Percentiles rank a stretch among this genome's conserved stretches.
phyloP scores from a whole-genome alignment of 2,113 vertebrate genomes.

The Gadus chalcogrammus region DNA sequence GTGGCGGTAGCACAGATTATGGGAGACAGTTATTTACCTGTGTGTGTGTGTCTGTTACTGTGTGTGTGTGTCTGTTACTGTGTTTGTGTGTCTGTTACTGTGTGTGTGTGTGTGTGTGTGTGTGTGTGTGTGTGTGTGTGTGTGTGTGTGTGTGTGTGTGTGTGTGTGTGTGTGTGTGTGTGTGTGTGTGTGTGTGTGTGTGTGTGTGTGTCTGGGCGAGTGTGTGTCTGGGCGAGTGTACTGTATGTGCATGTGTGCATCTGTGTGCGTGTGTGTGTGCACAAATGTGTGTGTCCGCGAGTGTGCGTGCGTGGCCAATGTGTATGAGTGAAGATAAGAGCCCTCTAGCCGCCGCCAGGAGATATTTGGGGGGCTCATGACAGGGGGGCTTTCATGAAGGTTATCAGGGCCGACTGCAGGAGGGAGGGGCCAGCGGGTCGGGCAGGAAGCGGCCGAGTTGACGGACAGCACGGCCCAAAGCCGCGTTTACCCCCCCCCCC shows the following conservation, averaged over 20 bases:
- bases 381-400: slow-evolving; percentile 62
- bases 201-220: slow-evolving; percentile 33
- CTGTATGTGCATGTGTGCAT: not conserved
- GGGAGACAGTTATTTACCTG: slow-evolving; percentile 13
- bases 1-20: slow-evolving; percentile 5
- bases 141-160: no score
- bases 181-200: slow-evolving; percentile 35
- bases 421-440: slow-evolving; percentile 18
- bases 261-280: no score
- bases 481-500: no score
- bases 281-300: not conserved
- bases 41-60: no score
- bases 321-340: slow-evolving; percentile 71
- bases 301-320: slow-evolving; percentile 56
- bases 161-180: slow-evolving; percentile 4
- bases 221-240: slow-evolving; percentile 3
- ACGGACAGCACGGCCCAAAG: slow-evolving; percentile 8
- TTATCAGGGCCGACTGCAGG: slow-evolving; percentile 58
- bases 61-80: no score
- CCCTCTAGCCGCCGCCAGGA: slow-evolving; percentile 33
- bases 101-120: no score
- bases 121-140: no score
- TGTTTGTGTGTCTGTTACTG: no score
- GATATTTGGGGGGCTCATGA: slow-evolving; percentile 53
- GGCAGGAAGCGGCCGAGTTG: slow-evolving; percentile 19